These are phyloP conservation scores for Choloepus didactylus DNA, from an alignment of 2,797 vertebrate genomes.

Conservation along the genomic window DNA sequence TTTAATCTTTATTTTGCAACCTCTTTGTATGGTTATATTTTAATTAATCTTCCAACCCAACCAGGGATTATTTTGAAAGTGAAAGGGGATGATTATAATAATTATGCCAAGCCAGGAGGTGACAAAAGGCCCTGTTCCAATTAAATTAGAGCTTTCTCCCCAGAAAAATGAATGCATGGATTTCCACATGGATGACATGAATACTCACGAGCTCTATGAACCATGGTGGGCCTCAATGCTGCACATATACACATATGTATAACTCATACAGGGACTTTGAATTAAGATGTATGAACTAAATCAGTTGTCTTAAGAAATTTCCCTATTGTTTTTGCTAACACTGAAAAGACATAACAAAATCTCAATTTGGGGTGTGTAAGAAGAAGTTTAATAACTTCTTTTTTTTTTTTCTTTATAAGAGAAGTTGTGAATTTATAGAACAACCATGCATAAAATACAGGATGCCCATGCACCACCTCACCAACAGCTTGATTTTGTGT, in stretches of 20 bases:
- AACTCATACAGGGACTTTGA: fast-evolving
- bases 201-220: neutral
- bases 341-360: neutral
- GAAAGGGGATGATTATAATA: neutral
- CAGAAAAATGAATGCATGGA: neutral
- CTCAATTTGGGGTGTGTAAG: neutral
- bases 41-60: neutral
- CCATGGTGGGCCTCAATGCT: neutral
- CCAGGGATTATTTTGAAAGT: neutral
- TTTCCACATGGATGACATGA: too few species aligned
- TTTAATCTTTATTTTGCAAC: neutral
- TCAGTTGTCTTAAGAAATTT: neutral
- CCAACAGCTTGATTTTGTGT: too few species aligned
- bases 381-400: neutral
- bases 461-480: too few species aligned
- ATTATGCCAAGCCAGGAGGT: neutral
- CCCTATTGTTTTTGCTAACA: neutral
- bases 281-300: neutral
- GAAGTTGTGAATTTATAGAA: too few species aligned
- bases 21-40: neutral
- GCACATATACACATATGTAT: neutral
- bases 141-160: neutral
- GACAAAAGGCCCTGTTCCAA: neutral
- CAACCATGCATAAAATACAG: too few species aligned
- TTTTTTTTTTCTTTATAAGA: too few species aligned